Evolutionary conservation across 2,797 vertebrate species (phyloP).

Genomic region (Sciurus vulgaris): DNA sequence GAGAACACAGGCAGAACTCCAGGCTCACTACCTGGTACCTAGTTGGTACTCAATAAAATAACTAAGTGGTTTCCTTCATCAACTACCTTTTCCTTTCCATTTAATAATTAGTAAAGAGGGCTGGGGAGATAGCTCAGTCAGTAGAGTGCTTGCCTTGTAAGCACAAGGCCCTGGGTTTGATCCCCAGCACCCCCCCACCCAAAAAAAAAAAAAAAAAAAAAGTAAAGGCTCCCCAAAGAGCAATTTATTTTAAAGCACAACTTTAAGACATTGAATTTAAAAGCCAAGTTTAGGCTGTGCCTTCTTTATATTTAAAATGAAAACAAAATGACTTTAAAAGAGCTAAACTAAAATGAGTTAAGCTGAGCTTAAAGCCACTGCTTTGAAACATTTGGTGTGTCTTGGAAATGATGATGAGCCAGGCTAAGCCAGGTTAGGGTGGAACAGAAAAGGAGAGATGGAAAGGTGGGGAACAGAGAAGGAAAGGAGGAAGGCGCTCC

Average conservation of each 20-base stretch:
- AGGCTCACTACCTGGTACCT: accelerated
- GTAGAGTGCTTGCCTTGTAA: too few relatives aligned
- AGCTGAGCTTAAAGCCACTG: neutral
- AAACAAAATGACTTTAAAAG: neutral
- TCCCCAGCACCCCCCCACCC: too few relatives aligned
- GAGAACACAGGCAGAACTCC: accelerated
- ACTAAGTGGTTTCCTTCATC: neutral
- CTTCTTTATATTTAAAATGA: neutral
- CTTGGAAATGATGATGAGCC: accelerated
- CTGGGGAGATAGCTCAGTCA: too few relatives aligned
- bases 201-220: too few relatives aligned
- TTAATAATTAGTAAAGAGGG: too few relatives aligned
- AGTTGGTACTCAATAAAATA: accelerated
- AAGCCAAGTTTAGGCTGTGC: neutral
- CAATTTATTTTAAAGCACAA: neutral
- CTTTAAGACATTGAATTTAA: neutral
- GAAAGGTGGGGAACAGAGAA: neutral
- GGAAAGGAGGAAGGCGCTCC: neutral
- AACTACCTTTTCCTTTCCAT: neutral
- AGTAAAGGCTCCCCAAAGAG: neutral
- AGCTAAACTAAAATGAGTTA: neutral
- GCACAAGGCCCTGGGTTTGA: too few relatives aligned
- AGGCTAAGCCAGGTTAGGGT: accelerated
- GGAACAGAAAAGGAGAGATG: neutral
- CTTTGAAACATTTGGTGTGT: accelerated